These are phyloP conservation scores for Meteorus sp. DNA, from an alignment of 1,140 invertebrate species.

Conservation along the genomic window DNA sequence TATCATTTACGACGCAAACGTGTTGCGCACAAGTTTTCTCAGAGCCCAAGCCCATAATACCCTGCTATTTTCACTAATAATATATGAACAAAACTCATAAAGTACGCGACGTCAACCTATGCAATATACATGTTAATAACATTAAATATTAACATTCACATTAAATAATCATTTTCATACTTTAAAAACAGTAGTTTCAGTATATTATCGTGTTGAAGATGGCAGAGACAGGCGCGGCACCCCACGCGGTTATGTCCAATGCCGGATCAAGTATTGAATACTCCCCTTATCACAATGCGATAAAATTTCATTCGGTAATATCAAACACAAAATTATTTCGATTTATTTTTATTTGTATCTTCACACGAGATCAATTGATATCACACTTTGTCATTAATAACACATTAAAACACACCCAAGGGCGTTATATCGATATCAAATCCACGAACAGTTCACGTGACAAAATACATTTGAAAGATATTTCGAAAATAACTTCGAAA, in stretches of 20 bases:
- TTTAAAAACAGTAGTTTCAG: slow-evolving; percentile 30
- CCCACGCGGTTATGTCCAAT: slow-evolving; percentile 32
- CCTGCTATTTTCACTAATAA: slow-evolving; percentile 1
- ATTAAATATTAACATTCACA: not conserved
- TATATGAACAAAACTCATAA: slow-evolving; percentile 33
- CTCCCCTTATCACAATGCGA: no score
- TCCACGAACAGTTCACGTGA: no score
- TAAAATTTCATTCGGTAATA: no score
- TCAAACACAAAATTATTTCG: no score
- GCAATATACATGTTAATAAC: not conserved
- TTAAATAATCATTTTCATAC: not conserved
- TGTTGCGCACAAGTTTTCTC: slow-evolving; percentile 9
- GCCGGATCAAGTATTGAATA: slow-evolving; percentile 17
- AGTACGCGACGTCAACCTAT: slow-evolving; percentile 40
- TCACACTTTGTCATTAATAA: no score
- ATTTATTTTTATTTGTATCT: no score
- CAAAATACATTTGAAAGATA: no score
- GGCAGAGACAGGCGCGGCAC: slow-evolving; percentile 36
- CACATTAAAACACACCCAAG: no score
- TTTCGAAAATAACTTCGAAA: no score
- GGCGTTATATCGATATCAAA: no score
- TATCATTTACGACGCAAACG: slow-evolving; percentile 9
- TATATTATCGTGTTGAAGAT: no score
- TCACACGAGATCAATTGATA: no score
- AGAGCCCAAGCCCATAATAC: not conserved